Base-by-base conservation (phyloP, 2,888 invertebrate species). In the Liodrosophila aerea region DNA sequence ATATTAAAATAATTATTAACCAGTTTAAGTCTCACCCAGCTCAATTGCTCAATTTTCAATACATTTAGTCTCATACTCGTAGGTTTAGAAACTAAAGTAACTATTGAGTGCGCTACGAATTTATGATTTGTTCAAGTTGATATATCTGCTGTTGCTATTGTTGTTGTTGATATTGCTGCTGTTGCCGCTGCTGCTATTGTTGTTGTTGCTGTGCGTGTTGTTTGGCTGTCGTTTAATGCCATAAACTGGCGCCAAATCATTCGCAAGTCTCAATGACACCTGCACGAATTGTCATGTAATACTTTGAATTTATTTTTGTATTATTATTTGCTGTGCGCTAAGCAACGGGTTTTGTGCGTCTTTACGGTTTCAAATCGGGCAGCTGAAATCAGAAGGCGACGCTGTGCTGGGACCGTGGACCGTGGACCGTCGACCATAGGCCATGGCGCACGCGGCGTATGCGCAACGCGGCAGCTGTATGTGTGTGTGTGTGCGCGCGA, bases 221-320 rank as follows among this genome's bases (percentile, higher is more conserved):
- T 47, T 41, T 34, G 52, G 31, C 58, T 62, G 71, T 74, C 75
- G 49, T 61, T 67, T 78, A 57, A 65, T 63, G 85, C 80, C 84
- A 76, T 85, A 73, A 83, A 80, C 67, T 80, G 80, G 80, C 86
- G 86, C 80, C 80, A 85, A 85, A 71, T 68, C 86, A 81, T 83
- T 81, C 86, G 80, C 80, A 70, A 81, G 73, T 81, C 80, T 76
- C 80, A 81, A 81, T 81, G 84, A 81, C 80, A 81, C 80, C 80
- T 81, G 80, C 80, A 85, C 80, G 80, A 80, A 80, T 76, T 85
- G 86, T 85, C 80, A 66, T 81, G 80, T 83, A 85, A 81, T 84
- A 80, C 81, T 85, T 76, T 66, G 76, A 73, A 63, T 80, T 71
- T 65, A 72, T 64, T 52, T 71, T 57, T 52, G 40, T 51, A 50